Conservation (phyloP, 2,888 invertebrate genomes). For the Helicoverpa assulta region DNA sequence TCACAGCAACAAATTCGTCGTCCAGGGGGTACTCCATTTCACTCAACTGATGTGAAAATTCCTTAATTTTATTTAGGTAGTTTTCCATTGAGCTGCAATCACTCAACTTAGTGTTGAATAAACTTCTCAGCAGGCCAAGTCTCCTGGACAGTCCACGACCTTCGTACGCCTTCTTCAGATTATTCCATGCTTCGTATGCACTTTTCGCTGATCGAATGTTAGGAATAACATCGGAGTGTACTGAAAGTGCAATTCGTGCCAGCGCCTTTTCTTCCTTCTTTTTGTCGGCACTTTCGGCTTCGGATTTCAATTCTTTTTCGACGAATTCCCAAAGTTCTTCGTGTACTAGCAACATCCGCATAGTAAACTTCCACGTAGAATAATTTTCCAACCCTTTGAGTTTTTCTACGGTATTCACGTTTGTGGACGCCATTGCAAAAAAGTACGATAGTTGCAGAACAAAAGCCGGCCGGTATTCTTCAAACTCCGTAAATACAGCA, state of each 20-base stretch:
- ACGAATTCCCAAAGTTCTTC: slow-evolving; percentile 3
- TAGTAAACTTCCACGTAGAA: background rate
- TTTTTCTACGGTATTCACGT: background rate
- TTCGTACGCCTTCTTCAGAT: slow-evolving; percentile 4
- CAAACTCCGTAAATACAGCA: no score
- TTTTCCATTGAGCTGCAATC: no score
- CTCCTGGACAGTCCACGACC: background rate
- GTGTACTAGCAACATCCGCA: slow-evolving; percentile 1
- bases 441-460: no score
- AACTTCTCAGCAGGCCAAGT: slow-evolving; percentile 1
- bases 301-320: background rate
- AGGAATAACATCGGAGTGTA: background rate
- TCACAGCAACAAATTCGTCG: no score
- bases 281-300: no score
- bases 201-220: background rate
- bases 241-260: background rate
- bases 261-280: background rate
- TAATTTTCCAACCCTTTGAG: background rate
- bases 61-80: no score
- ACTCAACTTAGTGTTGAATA: background rate
- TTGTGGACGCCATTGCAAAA: no score
- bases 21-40: no score
- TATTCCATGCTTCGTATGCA: background rate
- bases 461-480: no score
- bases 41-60: no score